Percentiles rank a stretch among this genome's conserved stretches.
Evolutionary conservation across 1,140 invertebrate genomes (phyloP).

Genomic region (Monochamus saltuarius): DNA sequence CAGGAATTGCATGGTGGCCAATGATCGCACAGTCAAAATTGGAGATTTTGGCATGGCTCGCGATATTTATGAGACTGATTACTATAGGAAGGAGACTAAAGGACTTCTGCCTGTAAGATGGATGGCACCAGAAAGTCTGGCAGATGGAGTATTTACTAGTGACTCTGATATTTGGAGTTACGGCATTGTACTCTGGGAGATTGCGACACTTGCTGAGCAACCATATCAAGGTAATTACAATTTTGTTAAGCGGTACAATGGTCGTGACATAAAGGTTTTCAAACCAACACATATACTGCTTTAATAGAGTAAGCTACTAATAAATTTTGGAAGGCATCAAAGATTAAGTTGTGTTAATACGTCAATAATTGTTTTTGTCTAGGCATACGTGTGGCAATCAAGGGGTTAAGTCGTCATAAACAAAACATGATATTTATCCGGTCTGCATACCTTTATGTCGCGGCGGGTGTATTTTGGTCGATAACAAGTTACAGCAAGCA

Average conservation of each 20-base stretch:
- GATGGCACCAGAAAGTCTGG: slow-evolving; percentile 78
- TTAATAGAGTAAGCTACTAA: too few relatives aligned
- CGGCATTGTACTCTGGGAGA: slow-evolving; percentile 77
- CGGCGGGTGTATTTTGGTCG: too few relatives aligned
- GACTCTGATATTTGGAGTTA: slow-evolving; percentile 77
- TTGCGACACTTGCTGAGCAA: slow-evolving; percentile 70
- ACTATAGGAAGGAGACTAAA: slow-evolving; percentile 65
- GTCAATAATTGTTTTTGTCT: too few relatives aligned
- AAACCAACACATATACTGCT: too few relatives aligned
- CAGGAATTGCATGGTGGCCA: slow-evolving; percentile 75
- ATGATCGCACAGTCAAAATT: slow-evolving; percentile 70
- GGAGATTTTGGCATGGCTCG: slow-evolving; percentile 70
- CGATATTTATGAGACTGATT: slow-evolving; percentile 76
- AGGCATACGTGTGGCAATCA: too few relatives aligned
- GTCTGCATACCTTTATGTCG: too few relatives aligned
- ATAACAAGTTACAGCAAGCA: too few relatives aligned
- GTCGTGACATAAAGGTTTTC: too few relatives aligned
- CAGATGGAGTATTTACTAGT: slow-evolving; percentile 72
- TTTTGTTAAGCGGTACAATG: neutral
- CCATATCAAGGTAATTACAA: slow-evolving; percentile 71
- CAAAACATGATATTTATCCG: too few relatives aligned
- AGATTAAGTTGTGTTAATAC: too few relatives aligned
- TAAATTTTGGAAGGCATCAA: too few relatives aligned
- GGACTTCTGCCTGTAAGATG: slow-evolving; percentile 71
- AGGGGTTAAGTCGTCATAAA: too few relatives aligned